phyloP scores from a whole-genome alignment of 2,888 invertebrate genomes.

The Campoplex capitator region DNA sequence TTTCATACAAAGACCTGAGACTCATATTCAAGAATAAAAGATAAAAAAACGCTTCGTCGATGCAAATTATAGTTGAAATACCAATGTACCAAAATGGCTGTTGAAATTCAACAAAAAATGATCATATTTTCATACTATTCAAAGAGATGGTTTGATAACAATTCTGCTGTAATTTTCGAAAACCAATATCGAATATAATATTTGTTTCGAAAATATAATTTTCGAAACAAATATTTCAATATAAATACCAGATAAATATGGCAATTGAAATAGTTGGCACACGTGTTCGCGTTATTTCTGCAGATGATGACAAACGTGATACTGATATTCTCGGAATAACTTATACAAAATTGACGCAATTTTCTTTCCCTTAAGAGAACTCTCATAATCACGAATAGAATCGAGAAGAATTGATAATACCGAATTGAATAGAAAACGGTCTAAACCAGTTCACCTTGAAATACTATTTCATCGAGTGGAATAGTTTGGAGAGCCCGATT shows the following conservation, averaged over 20 bases:
- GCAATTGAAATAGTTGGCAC: not conserved
- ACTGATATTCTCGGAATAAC: not conserved
- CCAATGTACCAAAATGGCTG: not conserved
- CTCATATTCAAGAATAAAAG: not conserved
- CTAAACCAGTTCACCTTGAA: slow-evolving; percentile 2
- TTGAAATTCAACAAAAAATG: not conserved
- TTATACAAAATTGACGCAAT: not conserved
- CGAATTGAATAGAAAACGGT: not conserved
- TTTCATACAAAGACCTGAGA: not conserved
- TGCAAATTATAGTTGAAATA: not conserved
- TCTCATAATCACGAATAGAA: not conserved
- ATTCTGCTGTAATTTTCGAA: too few species aligned
- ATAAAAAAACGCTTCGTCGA: not conserved
- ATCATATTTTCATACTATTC: not conserved
- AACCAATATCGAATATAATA: not conserved
- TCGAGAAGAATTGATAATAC: not conserved
- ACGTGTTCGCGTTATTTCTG: not conserved
- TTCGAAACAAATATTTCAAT: not conserved
- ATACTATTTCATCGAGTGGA: not conserved
- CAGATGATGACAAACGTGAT: not conserved
- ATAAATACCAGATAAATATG: not conserved
- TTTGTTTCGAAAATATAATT: too few species aligned
- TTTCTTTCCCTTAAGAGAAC: not conserved
- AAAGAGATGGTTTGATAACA: not conserved
- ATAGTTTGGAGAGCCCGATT: not conserved